Base-by-base conservation (phyloP, 2,113 vertebrate species). In the Perca fluviatilis region DNA sequence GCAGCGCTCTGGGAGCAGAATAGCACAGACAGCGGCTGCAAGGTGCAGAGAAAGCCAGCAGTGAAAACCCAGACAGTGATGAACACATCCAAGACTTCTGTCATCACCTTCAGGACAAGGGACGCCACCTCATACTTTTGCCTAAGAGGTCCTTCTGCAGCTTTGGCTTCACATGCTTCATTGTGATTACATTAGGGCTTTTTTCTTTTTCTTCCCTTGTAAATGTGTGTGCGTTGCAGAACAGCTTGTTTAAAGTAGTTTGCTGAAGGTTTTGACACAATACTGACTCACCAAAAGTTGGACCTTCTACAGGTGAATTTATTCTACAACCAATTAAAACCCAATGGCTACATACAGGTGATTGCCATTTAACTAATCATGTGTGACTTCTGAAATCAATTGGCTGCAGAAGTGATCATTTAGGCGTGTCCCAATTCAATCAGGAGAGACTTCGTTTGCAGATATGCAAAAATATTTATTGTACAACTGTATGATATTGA, bases 41-140 rank as follows among this genome's bases (percentile, higher is more conserved):
- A 90, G 84, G 75, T 89, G 80, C 74, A 40, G 83, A 6, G n/a
- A 72, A 79, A 76, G 73, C 79, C 81, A 67, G 57, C 51, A 64
- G 78, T 72, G 65, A 33, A 89, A 89, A 83, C 56, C 86, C 80
- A 84, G 72, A 90, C 82, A 54, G 30, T 79, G 86, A 91, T 87
- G 86, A 93, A 91, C 87, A 90, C 77, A 65, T 90, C 62, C 80
- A 66, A 67, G 83, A 83, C 73, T 64, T 81, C 81, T 87, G 86
- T 87, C 87, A 89, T 61, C 56, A 60, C 77, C 83, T 74, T 58
- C 56, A 78, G 76, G 85, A 70, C 69, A 61, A 74, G 79, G 69
- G 57, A 82, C 58, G 36, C 62, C 79, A 68, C 78, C 67, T 86
- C 70, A 68, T 79, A 53, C 54, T 73, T 65, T 77, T 82, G 79